Percentiles rank a stretch among this genome's conserved stretches.
phyloP scores from a whole-genome alignment of 2,888 invertebrate species.

The Pharmacophagus antenor region DNA sequence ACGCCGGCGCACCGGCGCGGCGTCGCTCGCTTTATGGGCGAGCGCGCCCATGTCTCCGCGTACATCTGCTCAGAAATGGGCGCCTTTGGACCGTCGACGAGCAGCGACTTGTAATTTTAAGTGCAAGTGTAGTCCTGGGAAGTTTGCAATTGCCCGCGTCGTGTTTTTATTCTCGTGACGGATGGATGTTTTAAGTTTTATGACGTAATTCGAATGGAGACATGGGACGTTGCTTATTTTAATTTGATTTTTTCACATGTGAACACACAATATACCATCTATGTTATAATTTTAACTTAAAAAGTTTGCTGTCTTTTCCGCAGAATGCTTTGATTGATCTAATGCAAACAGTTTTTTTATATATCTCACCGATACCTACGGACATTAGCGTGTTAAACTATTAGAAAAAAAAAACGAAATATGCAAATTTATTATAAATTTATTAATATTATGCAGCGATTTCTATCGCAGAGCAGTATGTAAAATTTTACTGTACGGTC shows the following conservation, averaged over 20 bases:
- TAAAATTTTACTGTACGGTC: too few relatives aligned
- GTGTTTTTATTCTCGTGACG: constrained; percentile 16
- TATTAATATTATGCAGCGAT: too few relatives aligned
- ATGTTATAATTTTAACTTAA: too few relatives aligned
- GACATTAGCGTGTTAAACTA: too few relatives aligned
- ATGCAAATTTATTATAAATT: too few relatives aligned
- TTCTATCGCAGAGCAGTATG: too few relatives aligned
- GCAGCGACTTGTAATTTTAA: constrained; percentile 31
- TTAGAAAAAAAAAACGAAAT: too few relatives aligned
- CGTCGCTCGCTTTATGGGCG: constrained; percentile 29
- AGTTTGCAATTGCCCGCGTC: constrained; percentile 23
- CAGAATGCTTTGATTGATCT: too few relatives aligned
- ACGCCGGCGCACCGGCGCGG: constrained; percentile 27
- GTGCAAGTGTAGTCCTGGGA: constrained; percentile 32
- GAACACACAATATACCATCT: background rate
- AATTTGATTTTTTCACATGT: background rate
- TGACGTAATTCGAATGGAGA: background rate
- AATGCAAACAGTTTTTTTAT: too few relatives aligned
- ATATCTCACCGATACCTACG: too few relatives aligned
- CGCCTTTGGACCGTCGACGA: constrained; percentile 27
- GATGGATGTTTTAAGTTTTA: constrained; percentile 3
- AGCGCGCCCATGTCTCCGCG: constrained; percentile 9
- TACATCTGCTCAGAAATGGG: constrained; percentile 33
- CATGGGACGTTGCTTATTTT: constrained; percentile 6
- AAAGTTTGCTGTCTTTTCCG: too few relatives aligned